Conservation (phyloP, 2,888 invertebrate species). For the Stenolophus ochropezus region DNA sequence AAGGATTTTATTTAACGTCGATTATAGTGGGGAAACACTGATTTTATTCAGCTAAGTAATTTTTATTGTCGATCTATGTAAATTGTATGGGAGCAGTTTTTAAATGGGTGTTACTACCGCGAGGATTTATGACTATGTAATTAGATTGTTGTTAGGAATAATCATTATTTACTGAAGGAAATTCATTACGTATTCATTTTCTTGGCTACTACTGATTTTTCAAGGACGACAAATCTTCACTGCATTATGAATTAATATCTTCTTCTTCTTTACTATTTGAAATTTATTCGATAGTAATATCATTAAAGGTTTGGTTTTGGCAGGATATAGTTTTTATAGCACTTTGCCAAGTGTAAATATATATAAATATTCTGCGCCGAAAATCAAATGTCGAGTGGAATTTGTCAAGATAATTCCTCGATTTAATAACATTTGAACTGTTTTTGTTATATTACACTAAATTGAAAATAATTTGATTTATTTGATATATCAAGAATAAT, state of each 20-base stretch:
- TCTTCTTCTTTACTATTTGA: too few species aligned
- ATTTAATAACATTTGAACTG: too few species aligned
- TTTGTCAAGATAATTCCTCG: too few species aligned
- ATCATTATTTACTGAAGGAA: neutral
- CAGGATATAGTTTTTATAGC: too few species aligned
- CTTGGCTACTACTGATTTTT: neutral
- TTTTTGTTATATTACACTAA: too few species aligned
- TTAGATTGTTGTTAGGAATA: slow-evolving; percentile 4
- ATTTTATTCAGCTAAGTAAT: slow-evolving; percentile 49
- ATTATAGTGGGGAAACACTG: slow-evolving; percentile 39
- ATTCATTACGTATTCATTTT: slow-evolving; percentile 11
- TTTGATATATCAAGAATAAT: too few species aligned
- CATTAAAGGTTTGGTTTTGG: too few species aligned
- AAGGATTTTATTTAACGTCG: slow-evolving; percentile 26
- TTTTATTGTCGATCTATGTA: slow-evolving; percentile 48
- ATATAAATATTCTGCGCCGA: too few species aligned
- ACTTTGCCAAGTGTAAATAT: too few species aligned
- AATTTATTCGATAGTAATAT: too few species aligned
- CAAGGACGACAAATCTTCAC: neutral
- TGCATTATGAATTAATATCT: neutral
- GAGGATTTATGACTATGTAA: slow-evolving; percentile 16
- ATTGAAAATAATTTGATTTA: too few species aligned
- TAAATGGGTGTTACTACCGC: slow-evolving; percentile 16
- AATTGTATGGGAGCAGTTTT: slow-evolving; percentile 38
- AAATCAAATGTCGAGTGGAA: too few species aligned